Evolutionary conservation across 1,140 invertebrate genomes (phyloP).

Genomic region (Agrypnia vestita): DNA sequence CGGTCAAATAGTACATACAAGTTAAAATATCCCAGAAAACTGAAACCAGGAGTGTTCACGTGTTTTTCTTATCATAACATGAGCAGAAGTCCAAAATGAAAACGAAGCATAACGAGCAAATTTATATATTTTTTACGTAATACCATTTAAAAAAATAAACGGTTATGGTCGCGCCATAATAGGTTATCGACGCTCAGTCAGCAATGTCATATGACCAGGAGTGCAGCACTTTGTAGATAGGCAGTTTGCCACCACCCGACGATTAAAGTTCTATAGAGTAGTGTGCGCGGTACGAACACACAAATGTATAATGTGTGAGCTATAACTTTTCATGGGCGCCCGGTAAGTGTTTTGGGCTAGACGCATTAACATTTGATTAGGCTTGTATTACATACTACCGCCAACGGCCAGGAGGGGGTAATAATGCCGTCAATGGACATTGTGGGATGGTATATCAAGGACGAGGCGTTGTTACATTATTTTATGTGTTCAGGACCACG

Average conservation of each 20-base stretch:
- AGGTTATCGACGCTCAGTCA: slow-evolving; percentile 16
- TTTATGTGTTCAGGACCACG: too few relatives aligned
- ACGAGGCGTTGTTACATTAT: too few relatives aligned
- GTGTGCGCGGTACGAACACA: background rate
- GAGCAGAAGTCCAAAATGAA: too few relatives aligned
- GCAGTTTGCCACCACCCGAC: background rate
- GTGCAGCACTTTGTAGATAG: background rate
- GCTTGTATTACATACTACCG: slow-evolving; percentile 28
- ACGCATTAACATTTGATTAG: slow-evolving; percentile 55
- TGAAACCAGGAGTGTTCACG: too few relatives aligned
- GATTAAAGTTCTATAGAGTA: background rate
- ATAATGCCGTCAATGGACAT: slow-evolving; percentile 24
- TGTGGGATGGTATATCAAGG: slow-evolving; percentile 11
- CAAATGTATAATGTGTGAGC: slow-evolving; percentile 17
- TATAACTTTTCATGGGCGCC: slow-evolving; percentile 46
- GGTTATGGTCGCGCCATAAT: slow-evolving; percentile 3
- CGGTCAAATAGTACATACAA: too few relatives aligned
- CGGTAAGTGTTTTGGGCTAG: slow-evolving; percentile 53
- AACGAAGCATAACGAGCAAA: too few relatives aligned
- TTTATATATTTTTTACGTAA: too few relatives aligned
- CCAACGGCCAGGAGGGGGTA: slow-evolving; percentile 7
- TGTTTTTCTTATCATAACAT: too few relatives aligned
- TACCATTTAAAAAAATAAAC: background rate
- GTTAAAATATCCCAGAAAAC: too few relatives aligned
- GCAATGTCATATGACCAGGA: slow-evolving; percentile 11